Evolutionary conservation across 1,140 invertebrate genomes (phyloP), one percentile per base, ranked within the genome.

Genomic region (Sinella curviseta): DNA sequence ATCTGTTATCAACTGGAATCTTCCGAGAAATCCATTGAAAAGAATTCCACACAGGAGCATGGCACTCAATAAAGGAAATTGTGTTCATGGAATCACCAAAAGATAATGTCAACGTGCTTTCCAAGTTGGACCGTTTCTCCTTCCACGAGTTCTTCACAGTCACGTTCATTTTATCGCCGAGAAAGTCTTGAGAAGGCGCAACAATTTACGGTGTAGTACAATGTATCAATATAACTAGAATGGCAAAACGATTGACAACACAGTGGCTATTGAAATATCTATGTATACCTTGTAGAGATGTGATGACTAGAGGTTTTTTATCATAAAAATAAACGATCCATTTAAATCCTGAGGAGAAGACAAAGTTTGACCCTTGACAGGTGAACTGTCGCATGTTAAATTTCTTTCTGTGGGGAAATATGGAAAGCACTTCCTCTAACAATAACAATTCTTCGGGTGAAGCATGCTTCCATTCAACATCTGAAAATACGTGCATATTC

Each of bases 21-120:
- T 48, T 48, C 28, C n/a, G 76, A 34, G 77, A 17, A n/a, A 31
- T 78, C 74, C 74, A 78, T 26, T 78, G 33, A 20, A 67, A 78
- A 0, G 74, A 67, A 77, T 81, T 78, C 80, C 80, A 81, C 3
- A 81, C 74, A 2, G 80, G 80, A 34, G 80, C 80, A 4, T n/a
- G 36, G 48, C 80, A 81, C 20, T 39, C 24, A 74, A 78, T 30
- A n/a, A 70, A 36, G 65, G 60, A 31, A 8, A 74, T 20, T 14
- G 3, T 34, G 3, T 4, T 3, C 12, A 14, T 3, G 3, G 70
- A 28, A 3, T 17, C 2, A 20, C 31, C 30, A 3, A 24, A 36
- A 26, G 70, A 74, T 3, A 74, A 8, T 8, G 31, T 74, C 30
- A 74, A 36, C 17, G 4, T 28, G 31, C 34, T 74, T 74, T 36